Evolutionary conservation across 2,113 vertebrate species (phyloP).

Genomic region (Tragelaphus buxtoni): DNA sequence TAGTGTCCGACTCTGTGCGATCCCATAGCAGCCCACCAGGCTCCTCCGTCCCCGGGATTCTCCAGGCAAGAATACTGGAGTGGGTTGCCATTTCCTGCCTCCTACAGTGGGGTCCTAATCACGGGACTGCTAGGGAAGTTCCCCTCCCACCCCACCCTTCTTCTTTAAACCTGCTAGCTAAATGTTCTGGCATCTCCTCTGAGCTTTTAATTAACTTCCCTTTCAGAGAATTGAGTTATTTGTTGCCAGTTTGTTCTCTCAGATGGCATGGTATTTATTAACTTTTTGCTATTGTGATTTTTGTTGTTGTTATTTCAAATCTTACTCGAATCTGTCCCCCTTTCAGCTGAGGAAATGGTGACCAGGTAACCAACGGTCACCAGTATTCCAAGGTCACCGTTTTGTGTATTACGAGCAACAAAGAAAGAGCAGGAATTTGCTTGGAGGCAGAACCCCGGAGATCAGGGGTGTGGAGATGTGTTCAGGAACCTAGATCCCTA

Average conservation of each 20-base stretch:
- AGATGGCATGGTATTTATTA: not conserved
- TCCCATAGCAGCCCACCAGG: too few relatives aligned
- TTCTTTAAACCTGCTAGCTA: not conserved
- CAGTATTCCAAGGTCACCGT: not conserved
- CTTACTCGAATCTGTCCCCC: not conserved
- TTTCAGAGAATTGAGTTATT: not conserved
- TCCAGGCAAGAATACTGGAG: too few relatives aligned
- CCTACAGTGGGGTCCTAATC: not conserved
- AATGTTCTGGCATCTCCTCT: not conserved
- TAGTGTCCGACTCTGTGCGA: too few relatives aligned
- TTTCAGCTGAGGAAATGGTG: not conserved
- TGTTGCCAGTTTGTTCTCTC: not conserved
- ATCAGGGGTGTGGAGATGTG: too few relatives aligned
- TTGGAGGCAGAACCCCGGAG: not conserved
- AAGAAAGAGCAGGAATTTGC: too few relatives aligned
- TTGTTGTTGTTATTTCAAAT: not conserved
- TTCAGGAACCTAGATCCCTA: not conserved
- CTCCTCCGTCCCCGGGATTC: too few relatives aligned
- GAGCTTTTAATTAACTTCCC: not conserved
- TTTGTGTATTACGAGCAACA: not conserved
- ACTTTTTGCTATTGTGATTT: not conserved
- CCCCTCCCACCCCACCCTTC: not conserved
- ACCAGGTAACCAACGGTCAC: not conserved
- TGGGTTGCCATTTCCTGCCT: not conserved
- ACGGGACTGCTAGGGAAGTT: not conserved